Evolutionary conservation across 2,113 vertebrate species (phyloP).

Genomic region (Scalopus aquaticus): DNA sequence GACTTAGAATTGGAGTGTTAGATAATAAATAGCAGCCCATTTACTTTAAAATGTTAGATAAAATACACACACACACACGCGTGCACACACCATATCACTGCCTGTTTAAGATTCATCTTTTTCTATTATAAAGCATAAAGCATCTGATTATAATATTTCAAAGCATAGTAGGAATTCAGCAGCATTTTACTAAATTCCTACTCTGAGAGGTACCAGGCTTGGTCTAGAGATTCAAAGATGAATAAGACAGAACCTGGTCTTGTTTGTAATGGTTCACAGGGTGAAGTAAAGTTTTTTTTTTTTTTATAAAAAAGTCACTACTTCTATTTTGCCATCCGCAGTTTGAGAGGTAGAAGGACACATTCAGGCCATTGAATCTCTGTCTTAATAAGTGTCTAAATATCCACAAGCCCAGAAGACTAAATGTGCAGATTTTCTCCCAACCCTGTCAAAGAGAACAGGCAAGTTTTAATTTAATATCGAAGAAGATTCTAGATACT

Average conservation of each 20-base stretch:
- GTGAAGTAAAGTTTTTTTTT: neutral
- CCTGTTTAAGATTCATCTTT: neutral
- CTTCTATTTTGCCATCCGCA: neutral
- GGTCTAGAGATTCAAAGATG: neutral
- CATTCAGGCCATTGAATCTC: neutral
- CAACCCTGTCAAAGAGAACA: neutral
- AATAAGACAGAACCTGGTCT: neutral
- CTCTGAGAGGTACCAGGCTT: neutral
- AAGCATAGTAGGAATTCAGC: neutral
- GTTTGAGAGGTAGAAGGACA: neutral
- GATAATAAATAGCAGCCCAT: neutral
- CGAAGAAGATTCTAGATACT: neutral
- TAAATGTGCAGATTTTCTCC: neutral
- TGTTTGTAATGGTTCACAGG: neutral
- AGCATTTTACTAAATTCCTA: neutral
- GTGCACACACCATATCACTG: neutral
- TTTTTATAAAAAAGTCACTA: neutral
- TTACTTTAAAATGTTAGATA: conserved; percentile 49
- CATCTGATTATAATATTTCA: neutral
- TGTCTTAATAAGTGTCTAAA: neutral
- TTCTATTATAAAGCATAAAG: neutral
- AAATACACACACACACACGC: neutral
- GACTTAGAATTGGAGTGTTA: neutral
- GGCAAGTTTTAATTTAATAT: neutral
- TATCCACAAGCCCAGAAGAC: neutral